These are phyloP conservation scores for Polyodon spathula DNA, from an alignment of 2,113 vertebrate genomes.

Conservation along the genomic window DNA sequence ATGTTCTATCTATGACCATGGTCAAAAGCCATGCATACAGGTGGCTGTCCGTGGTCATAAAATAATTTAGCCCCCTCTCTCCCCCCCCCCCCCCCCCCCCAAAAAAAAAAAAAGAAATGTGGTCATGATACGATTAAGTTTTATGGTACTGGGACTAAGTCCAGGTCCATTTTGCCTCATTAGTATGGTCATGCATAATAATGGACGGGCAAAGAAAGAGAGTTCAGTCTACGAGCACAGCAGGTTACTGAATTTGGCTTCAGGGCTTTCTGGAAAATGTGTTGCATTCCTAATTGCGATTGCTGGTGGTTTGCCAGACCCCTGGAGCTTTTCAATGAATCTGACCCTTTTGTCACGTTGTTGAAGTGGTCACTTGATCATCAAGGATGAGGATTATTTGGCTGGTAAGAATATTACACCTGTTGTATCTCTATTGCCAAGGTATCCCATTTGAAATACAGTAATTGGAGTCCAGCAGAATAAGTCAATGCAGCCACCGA, in stretches of 20 bases:
- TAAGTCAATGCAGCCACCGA: constrained; percentile 7
- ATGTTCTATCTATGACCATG: too few relatives aligned
- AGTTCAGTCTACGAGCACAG: constrained; percentile 29
- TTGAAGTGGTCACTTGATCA: constrained; percentile 9
- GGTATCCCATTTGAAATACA: not conserved
- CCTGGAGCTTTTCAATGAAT: constrained; percentile 14
- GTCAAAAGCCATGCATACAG: too few relatives aligned
- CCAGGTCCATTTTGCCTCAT: constrained; percentile 45
- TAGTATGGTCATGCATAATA: constrained; percentile 64
- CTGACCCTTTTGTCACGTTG: constrained; percentile 7
- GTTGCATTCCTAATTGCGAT: constrained; percentile 68
- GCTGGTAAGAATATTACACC: not conserved
- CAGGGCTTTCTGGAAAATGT: constrained; percentile 74
- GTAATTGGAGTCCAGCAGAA: not conserved
- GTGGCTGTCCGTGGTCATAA: too few relatives aligned
- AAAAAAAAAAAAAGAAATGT: too few relatives aligned
- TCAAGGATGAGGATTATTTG: not conserved
- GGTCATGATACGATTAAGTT: constrained; percentile 14
- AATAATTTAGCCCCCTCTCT: too few relatives aligned
- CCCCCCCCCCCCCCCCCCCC: too few relatives aligned
- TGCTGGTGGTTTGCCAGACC: constrained; percentile 37
- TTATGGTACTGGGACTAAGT: constrained; percentile 33
- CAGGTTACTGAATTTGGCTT: constrained; percentile 38
- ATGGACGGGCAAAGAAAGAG: constrained; percentile 30
- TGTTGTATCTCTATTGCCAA: not conserved